A percentile compares a stretch with the other conserved stretches of the same genome.
Evolutionary conservation across 2,797 vertebrate genomes (phyloP).

Genomic region (Poecilia gillii): DNA sequence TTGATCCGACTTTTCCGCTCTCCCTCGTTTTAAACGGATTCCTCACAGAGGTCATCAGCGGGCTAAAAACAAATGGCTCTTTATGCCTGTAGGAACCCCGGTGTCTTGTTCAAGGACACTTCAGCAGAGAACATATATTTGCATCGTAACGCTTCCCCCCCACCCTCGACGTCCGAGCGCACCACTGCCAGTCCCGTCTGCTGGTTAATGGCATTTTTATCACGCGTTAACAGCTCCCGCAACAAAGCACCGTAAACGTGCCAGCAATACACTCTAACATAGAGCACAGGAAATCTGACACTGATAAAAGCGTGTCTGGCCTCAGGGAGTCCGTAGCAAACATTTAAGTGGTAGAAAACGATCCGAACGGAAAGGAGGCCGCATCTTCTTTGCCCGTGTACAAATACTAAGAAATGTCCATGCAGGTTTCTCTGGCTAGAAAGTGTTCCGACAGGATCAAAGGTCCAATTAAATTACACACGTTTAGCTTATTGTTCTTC

Average conservation of each 20-base stretch:
- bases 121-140: conserved; percentile 17
- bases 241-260: conserved; percentile 90
- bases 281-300: conserved; percentile 89
- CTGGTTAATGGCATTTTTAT: conserved; percentile 50
- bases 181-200: conserved; percentile 23
- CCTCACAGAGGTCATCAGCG: conserved; percentile 32
- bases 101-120: conserved; percentile 39
- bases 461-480: conserved; percentile 39
- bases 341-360: conserved; percentile 72
- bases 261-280: conserved; percentile 96
- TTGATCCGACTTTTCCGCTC: conserved; percentile 4
- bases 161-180: conserved; percentile 6
- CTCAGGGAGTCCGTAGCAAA: conserved; percentile 68
- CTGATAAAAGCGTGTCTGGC: conserved; percentile 78
- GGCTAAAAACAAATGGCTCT: conserved; percentile 23
- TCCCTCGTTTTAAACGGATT: conserved; percentile 10
- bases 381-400: conserved; percentile 49
- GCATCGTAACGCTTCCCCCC: neutral
- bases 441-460: conserved; percentile 21
- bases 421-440: conserved; percentile 47
- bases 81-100: conserved; percentile 4
- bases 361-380: conserved; percentile 62
- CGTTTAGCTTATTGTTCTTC: conserved; percentile 43
- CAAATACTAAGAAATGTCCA: conserved; percentile 47
- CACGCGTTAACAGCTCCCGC: conserved; percentile 46